phyloP scores from a whole-genome alignment of 2,797 vertebrate genomes.

The Podarcis siculus region DNA sequence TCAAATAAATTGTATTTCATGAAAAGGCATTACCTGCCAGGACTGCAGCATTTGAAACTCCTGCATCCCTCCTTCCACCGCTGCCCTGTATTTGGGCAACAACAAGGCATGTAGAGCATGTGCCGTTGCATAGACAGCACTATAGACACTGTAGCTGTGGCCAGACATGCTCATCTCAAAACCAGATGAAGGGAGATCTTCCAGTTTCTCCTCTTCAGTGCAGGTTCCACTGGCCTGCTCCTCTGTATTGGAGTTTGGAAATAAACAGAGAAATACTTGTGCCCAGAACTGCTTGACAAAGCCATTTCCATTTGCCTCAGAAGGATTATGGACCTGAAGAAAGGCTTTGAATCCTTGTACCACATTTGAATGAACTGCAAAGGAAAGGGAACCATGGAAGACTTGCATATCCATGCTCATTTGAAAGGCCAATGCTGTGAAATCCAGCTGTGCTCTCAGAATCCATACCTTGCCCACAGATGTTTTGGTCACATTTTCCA shows the following conservation, averaged over 20 bases:
- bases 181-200: neutral
- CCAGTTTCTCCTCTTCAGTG: neutral
- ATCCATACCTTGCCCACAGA: too few species aligned
- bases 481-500: too few species aligned
- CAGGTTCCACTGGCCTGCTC: neutral
- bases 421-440: too few species aligned
- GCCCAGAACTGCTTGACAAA: conserved; percentile 5
- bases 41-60: neutral
- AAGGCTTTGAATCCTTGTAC: conserved; percentile 18
- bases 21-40: conserved; percentile 1
- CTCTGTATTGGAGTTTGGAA: neutral
- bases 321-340: neutral
- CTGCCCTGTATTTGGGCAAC: neutral
- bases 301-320: neutral
- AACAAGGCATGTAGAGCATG: neutral
- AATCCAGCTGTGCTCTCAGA: too few species aligned
- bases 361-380: neutral
- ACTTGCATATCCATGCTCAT: too few species aligned
- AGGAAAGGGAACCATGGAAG: conserved; percentile 11
- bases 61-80: neutral
- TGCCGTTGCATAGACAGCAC: neutral
- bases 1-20: neutral
- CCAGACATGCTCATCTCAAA: conserved; percentile 10
- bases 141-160: neutral
- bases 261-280: neutral